Percentiles rank a stretch among this genome's conserved stretches.
Evolutionary conservation across 2,113 vertebrate genomes (phyloP).

Genomic region (Semicossyphus pulcher): DNA sequence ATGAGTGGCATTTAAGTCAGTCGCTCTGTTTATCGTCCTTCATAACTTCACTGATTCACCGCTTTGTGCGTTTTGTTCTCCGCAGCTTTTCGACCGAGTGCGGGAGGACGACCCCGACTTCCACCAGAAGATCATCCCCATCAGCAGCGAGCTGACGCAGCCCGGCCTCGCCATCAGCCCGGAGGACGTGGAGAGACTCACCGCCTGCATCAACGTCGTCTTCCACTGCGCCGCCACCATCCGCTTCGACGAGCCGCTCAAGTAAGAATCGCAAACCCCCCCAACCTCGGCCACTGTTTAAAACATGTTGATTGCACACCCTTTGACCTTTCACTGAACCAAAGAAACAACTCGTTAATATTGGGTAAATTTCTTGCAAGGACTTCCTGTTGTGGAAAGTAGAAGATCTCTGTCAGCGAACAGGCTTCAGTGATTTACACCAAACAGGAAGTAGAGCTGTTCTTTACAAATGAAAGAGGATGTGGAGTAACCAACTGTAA

Average conservation of each 20-base stretch:
- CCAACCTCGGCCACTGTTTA: no score
- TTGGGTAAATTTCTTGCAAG: no score
- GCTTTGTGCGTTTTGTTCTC: slow-evolving; percentile 2
- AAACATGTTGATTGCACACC: no score
- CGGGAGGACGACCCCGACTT: slow-evolving; percentile 91
- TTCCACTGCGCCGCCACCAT: slow-evolving; percentile 98
- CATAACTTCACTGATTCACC: background rate
- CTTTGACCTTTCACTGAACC: no score
- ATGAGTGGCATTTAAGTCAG: background rate
- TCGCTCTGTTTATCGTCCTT: background rate
- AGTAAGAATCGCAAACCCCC: slow-evolving; percentile 77
- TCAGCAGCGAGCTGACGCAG: slow-evolving; percentile 92
- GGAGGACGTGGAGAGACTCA: slow-evolving; percentile 87
- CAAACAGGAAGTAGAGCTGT: slow-evolving; percentile 14
- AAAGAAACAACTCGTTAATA: no score
- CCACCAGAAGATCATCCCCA: slow-evolving; percentile 91
- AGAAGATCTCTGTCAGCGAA: no score
- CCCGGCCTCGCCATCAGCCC: slow-evolving; percentile 90
- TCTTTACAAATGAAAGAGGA: slow-evolving; percentile 11
- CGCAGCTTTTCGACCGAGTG: slow-evolving; percentile 93
- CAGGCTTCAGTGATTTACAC: no score
- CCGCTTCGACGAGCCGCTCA: slow-evolving; percentile 92
- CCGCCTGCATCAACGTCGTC: slow-evolving; percentile 87
- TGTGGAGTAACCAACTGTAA: slow-evolving; percentile 18
- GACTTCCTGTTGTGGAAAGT: no score